Evolutionary conservation across 2,888 invertebrate genomes (phyloP).

Genomic region (Amphimallon solstitiale): DNA sequence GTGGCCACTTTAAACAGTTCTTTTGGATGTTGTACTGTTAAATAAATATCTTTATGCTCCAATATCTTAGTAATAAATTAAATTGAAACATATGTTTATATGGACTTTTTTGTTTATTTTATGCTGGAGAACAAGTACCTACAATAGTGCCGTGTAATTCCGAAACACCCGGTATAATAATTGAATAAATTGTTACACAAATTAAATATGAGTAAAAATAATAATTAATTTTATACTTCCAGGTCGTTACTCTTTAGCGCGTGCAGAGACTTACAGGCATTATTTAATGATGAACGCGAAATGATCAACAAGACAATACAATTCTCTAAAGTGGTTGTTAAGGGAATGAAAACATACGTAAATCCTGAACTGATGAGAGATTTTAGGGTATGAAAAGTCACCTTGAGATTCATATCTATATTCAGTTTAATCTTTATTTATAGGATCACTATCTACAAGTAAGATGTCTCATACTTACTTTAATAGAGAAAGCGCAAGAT

Average conservation of each 20-base stretch:
- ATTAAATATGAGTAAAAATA: no score
- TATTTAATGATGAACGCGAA: slow-evolving; percentile 83
- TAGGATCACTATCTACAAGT: slow-evolving; percentile 60
- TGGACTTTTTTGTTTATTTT: no score
- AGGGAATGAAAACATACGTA: slow-evolving; percentile 34
- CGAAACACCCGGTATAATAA: no score
- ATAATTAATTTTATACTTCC: slow-evolving; percentile 51
- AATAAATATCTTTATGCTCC: no score
- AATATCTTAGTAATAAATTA: no score
- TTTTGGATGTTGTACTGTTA: no score
- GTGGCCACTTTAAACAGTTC: no score
- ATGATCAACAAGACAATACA: slow-evolving; percentile 81
- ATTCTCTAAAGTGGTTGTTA: slow-evolving; percentile 78
- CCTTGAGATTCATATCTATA: not conserved
- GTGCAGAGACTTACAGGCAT: slow-evolving; percentile 81
- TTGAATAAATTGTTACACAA: no score
- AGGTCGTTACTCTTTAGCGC: slow-evolving; percentile 70
- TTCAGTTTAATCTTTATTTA: slow-evolving; percentile 25
- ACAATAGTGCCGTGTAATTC: no score
- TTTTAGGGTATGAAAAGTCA: slow-evolving; percentile 42
- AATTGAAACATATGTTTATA: no score
- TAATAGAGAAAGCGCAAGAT: slow-evolving; percentile 69
- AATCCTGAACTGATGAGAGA: slow-evolving; percentile 43
- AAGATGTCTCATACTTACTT: slow-evolving; percentile 67
- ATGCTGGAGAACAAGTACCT: no score